Conservation (phyloP, 1,140 invertebrate genomes). For the Solen grandis region DNA sequence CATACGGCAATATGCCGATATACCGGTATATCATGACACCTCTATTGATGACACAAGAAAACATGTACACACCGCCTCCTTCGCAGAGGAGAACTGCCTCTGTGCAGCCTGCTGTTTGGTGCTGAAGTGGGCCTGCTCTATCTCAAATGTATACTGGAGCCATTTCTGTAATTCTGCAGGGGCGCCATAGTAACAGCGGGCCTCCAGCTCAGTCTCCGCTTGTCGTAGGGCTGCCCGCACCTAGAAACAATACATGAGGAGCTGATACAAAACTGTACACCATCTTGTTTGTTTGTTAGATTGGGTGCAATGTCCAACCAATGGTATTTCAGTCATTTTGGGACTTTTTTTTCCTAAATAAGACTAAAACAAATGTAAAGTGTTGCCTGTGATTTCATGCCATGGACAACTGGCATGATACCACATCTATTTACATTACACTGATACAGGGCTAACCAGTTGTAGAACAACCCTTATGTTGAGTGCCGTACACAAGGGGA, state of each 20-base stretch:
- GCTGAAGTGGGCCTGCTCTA: slow-evolving; percentile 93
- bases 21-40: too few species aligned
- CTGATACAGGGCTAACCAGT: background rate
- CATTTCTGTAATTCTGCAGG: slow-evolving; percentile 93
- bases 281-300: too few species aligned
- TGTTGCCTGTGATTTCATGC: too few species aligned
- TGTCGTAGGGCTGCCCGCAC: slow-evolving; percentile 88
- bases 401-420: background rate
- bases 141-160: slow-evolving; percentile 97
- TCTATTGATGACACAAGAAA: too few species aligned
- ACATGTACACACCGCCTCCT: slow-evolving; percentile 88
- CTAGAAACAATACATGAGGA: too few species aligned
- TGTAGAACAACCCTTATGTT: background rate
- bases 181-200: slow-evolving; percentile 86
- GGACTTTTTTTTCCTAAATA: too few species aligned
- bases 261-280: too few species aligned
- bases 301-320: too few species aligned
- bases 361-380: too few species aligned
- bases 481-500: too few species aligned
- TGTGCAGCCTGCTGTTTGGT: slow-evolving; percentile 93
- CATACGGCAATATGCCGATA: too few species aligned
- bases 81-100: slow-evolving; percentile 91
- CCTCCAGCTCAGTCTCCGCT: slow-evolving; percentile 93
- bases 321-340: too few species aligned
- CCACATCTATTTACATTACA: background rate